Evolutionary conservation across 2,797 vertebrate genomes (phyloP), one percentile per base, ranked within the genome.

Genomic region (Florisuga fusca): DNA sequence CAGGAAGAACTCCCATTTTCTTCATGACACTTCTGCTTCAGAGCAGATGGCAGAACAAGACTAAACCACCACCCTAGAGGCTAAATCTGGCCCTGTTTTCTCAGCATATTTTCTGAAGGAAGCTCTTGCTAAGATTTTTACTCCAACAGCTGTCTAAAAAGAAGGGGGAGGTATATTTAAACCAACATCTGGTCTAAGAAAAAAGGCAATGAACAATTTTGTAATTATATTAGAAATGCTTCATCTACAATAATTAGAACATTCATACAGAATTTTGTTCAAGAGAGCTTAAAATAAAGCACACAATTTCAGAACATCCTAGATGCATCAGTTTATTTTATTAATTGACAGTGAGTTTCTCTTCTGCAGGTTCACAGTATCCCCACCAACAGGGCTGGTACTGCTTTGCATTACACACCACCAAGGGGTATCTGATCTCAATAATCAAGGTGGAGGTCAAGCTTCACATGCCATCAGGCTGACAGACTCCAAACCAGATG

Each of bases 231-330:
- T 87, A 8, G 90, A 95, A 95, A 94, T 3, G 53, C 84, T 95
- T 93, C 15, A 87, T 93, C 95, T 95, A 95, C 94, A 97, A 51
- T 95, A 90, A 92, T 93, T 72, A 92, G 22, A 93, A 95, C 94
- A 96, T 92, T 91, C 78, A 95, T 74, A 96, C 90, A 96, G 55
- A 92, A 77, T 61, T 87, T 62, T 84, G 38, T 90, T 77, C 67
- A 85, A 80, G 73, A 94, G 43, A 95, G 92, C 78, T 93, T 74
- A 82, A 96, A 90, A 84, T 93, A 95, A 92, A 21, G 54, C 81
- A 83, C 74, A 93, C 78, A 95, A 90, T 67, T 95, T 89, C 66
- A 85, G 51, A 94, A 95, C 61, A 93, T 71, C 71, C 33, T 82
- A 66, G 55, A 78, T n/a, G 59, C 62, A 87, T 17, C 53, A 43